Evolutionary conservation across 2,888 invertebrate species (phyloP).

Genomic region (Ectemnius lituratus): DNA sequence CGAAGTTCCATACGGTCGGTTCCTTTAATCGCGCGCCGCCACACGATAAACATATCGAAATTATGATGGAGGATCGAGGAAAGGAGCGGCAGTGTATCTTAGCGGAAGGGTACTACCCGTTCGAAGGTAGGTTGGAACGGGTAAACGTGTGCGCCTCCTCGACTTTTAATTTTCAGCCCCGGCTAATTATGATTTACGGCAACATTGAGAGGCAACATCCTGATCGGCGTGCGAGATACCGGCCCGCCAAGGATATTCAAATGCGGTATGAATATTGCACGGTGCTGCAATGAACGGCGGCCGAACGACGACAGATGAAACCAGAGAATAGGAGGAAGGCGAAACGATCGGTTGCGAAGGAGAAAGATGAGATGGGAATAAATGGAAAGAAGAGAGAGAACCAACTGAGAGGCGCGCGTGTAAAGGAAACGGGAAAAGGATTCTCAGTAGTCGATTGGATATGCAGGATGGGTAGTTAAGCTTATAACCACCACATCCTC

Average conservation of each 20-base stretch:
- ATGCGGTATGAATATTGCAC: slow-evolving; percentile 72
- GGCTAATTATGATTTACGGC: slow-evolving; percentile 75
- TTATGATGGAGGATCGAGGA: slow-evolving; percentile 62
- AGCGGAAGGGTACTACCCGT: slow-evolving; percentile 12
- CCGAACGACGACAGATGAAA: slow-evolving; percentile 57
- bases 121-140: slow-evolving; percentile 38
- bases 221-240: slow-evolving; percentile 74
- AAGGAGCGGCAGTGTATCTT: slow-evolving; percentile 38
- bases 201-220: slow-evolving; percentile 71
- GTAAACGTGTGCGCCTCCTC: slow-evolving; percentile 53
- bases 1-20: slow-evolving; percentile 48
- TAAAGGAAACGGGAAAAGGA: slow-evolving; percentile 62
- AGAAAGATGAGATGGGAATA: slow-evolving; percentile 27
- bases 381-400: slow-evolving; percentile 29
- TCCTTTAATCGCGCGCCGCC: slow-evolving; percentile 55
- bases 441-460: slow-evolving; percentile 68
- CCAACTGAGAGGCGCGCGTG: slow-evolving; percentile 44
- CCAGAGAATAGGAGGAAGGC: slow-evolving; percentile 34
- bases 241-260: slow-evolving; percentile 69
- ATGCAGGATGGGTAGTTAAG: slow-evolving; percentile 63
- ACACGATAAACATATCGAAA: slow-evolving; percentile 67
- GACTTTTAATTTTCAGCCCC: slow-evolving; percentile 70
- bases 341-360: slow-evolving; percentile 25
- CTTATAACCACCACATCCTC: slow-evolving; percentile 58
- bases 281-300: slow-evolving; percentile 67